Base-by-base conservation (phyloP, 2,113 vertebrate genomes). In the Oreochromis spilurus region DNA sequence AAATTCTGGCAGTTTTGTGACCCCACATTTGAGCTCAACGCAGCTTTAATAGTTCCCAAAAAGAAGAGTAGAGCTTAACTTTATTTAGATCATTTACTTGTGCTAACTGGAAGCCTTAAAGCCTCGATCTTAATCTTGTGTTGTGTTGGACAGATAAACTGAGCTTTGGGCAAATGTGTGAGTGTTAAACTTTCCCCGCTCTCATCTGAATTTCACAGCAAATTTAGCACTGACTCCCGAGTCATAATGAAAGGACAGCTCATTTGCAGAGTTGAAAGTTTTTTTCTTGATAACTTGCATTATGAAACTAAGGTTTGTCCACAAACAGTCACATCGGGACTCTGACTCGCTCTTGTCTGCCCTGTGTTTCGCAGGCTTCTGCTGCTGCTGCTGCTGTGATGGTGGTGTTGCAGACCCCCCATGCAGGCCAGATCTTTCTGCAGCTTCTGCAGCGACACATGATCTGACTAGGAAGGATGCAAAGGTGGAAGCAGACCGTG, bases 401-500 rank as follows among this genome's bases (percentile, higher is more conserved):
- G 21, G 62, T 17, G 79, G 34, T 83, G 84, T 31, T 77, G 85
- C 82, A 84, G 89, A 91, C 77, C 89, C 91, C 50, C 50, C 50
- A 6, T 36, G n/a, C 81, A n/a, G 48, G 17, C 36, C 38, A 4
- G 10, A 36, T 11, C 26, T 84, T 19, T 5, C 77, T 40, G 67
- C 88, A 72, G 81, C 79, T 75, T 82, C 24, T 29, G 57, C 55
- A 3, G 45, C 21, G 21, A 24, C 55, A 78, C 16, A 14, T 7
- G 58, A 84, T 70, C 48, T 84, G 62, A 87, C 79, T 79, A 81
- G 70, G 36, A 83, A 88, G 50, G 87, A 94, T 88, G 90, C 82
- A 84, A 90, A 91, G 92, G 84, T 91, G 89, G 87, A 94, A 89
- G 83, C 84, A 90, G 81, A 26, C 80, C 1, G 58, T n/a, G 79